phyloP scores from a whole-genome alignment of 2,113 vertebrate species.

The Seriola aureovittata region DNA sequence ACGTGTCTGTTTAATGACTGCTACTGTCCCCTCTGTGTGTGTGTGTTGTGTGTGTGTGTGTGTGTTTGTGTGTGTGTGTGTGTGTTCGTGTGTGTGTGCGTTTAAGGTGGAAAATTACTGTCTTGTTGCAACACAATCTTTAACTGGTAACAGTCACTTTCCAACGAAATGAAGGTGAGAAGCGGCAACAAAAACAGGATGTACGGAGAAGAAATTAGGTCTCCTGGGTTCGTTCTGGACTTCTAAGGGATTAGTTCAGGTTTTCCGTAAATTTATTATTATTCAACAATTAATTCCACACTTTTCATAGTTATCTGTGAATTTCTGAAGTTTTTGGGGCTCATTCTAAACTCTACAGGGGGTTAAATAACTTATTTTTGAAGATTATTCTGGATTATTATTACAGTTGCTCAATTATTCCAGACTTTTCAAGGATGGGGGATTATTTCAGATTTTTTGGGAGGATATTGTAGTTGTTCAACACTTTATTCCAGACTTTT shows the following conservation, averaged over 20 bases:
- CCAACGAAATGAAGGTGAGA: not conserved
- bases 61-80: no score
- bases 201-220: not conserved
- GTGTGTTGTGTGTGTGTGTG: no score
- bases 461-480: not conserved
- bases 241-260: no score
- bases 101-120: not conserved
- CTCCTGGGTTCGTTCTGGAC: no score
- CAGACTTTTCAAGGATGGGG: not conserved
- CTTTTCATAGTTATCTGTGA: not conserved
- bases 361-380: not conserved
- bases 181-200: not conserved
- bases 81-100: no score
- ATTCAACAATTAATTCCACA: not conserved
- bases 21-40: not conserved
- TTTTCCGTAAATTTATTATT: no score
- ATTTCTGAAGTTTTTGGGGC: no score
- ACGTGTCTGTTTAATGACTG: not conserved
- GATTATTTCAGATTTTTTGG: not conserved
- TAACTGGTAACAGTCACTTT: not conserved
- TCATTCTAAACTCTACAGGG: no score
- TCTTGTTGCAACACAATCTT: not conserved
- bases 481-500: not conserved
- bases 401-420: not conserved
- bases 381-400: not conserved